A percentile compares a stretch with the other conserved stretches of the same genome.
phyloP scores from a whole-genome alignment of 2,888 invertebrate species.

The Gnatocerus cornutus region DNA sequence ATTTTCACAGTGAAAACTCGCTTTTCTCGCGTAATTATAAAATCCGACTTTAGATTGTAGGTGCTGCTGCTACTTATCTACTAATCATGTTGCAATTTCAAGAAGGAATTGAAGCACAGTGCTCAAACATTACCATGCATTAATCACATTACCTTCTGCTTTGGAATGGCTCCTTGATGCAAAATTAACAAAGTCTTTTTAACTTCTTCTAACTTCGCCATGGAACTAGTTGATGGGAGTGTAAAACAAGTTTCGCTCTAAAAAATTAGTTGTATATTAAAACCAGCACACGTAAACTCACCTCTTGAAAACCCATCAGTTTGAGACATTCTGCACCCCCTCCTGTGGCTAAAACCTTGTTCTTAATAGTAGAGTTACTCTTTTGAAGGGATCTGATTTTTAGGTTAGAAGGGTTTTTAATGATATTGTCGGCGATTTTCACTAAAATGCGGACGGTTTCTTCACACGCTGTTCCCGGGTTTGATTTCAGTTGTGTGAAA shows the following conservation, averaged over 20 bases:
- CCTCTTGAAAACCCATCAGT: constrained; percentile 66
- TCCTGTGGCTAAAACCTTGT: constrained; percentile 59
- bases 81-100: constrained; percentile 71
- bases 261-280: constrained; percentile 30
- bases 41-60: constrained; percentile 63
- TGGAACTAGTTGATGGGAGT: constrained; percentile 48
- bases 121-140: constrained; percentile 27
- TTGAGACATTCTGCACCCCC: constrained; percentile 63
- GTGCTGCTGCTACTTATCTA: constrained; percentile 70
- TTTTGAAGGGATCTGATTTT: constrained; percentile 63
- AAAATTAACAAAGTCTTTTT: constrained; percentile 50
- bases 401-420: constrained; percentile 61
- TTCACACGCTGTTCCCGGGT: constrained; percentile 35
- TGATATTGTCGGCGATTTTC: constrained; percentile 66
- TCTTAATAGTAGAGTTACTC: constrained; percentile 59
- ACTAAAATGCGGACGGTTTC: constrained; percentile 56
- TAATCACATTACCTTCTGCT: constrained; percentile 39
- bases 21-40: background rate
- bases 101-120: constrained; percentile 65
- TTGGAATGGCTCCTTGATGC: constrained; percentile 22
- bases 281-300: constrained; percentile 45
- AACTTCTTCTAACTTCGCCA: constrained; percentile 50
- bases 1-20: constrained; percentile 57
- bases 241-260: constrained; percentile 54
- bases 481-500: constrained; percentile 18